Base-by-base conservation (phyloP, 1,140 invertebrate species). In the Monochamus saltuarius region DNA sequence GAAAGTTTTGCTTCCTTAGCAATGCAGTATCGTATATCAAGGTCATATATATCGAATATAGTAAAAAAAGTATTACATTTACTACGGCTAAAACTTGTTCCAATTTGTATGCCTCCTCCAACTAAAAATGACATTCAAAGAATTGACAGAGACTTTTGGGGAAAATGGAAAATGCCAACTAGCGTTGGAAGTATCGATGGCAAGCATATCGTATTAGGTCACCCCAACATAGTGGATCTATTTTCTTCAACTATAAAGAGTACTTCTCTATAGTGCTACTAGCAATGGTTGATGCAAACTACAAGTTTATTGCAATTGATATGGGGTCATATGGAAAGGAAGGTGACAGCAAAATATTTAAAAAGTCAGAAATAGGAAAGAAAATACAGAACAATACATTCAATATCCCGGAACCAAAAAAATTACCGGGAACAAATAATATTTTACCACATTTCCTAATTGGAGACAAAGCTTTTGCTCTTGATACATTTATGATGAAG, bases 391-490 rank as follows among this genome's bases (percentile, higher is more conserved):
- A 19, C 9, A 14, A 14, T 45, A 45, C 4, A 8, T 19, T 10
- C 43, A n/a, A n/a, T n/a, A n/a, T n/a, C n/a, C n/a, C n/a, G n/a
- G n/a, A 0, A 17, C 2, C 43, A 45, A 45, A 9, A 17, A 13
- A 1, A 16, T 2, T 45, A 45, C n/a, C 8, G n/a, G 4, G 14
- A 22, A 6, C 17, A 9, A 19, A 11, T 37, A 42, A 10, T 63
- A 9, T 46, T 43, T 45, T 64, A 54, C 45, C 38, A n/a, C n/a
- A n/a, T n/a, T n/a, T 62, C 1, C 51, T 66, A 22, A 19, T 62
- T 22, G 60, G 1, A 9, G 80, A 83, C 70, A 78, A 80, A 54
- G 80, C 79, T 42, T 84, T 83, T 71, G 67, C 77, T 36, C 40
- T 82, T 38, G 59, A 57, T 46, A 35, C 57, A 52, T 65, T 77